Base-by-base conservation (phyloP, 1,140 invertebrate genomes). In the Geopemphigus sp. region DNA sequence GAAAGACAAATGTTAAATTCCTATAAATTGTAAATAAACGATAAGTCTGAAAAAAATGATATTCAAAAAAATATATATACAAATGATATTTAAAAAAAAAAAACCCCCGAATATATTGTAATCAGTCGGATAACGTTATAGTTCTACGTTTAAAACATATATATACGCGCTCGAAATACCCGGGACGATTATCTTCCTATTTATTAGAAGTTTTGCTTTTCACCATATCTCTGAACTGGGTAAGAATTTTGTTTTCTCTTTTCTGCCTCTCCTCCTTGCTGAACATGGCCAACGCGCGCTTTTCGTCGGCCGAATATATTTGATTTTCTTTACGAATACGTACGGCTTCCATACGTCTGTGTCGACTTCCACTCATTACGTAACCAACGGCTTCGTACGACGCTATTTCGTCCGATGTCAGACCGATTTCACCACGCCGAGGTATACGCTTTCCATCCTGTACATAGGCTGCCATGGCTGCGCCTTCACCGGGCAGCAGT, bases 271-370 rank as follows among this genome's bases (percentile, higher is more conserved):
- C 97, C 87, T 99, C 97, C 86, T 97, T 96, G 85, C 96, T 98
- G 85, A 99, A 99, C 90, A 97, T 97, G 3, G 95, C 96, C 73
- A 99, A 87, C 12, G 97, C 96, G 83, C 98, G 88, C 85, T 99
- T 99, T 86, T 99, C 98, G 87, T 99, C 98, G 5, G 98, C 98
- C 26, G 96, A 98, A 88, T 99, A 98, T 85, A 99, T 97, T 88
- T 99, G 96, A 88, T 99, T 99, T 88, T 99, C 98, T 85, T 99
- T 99, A 83, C 98, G 90, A 72, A 99, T 92, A 88, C 98, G 94
- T 2, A 99, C 98, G 83, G 98, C 98, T 87, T 99, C 98, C 98
- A 99, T 99, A 81, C 97, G 91, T 15, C 98, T 93, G 90, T 99
- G 98, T 84, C 98, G 92, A 83, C 95, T 97, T 29, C 98, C 98